phyloP scores from a whole-genome alignment of 2,797 vertebrate species.

The Neosalanx taihuensis region DNA sequence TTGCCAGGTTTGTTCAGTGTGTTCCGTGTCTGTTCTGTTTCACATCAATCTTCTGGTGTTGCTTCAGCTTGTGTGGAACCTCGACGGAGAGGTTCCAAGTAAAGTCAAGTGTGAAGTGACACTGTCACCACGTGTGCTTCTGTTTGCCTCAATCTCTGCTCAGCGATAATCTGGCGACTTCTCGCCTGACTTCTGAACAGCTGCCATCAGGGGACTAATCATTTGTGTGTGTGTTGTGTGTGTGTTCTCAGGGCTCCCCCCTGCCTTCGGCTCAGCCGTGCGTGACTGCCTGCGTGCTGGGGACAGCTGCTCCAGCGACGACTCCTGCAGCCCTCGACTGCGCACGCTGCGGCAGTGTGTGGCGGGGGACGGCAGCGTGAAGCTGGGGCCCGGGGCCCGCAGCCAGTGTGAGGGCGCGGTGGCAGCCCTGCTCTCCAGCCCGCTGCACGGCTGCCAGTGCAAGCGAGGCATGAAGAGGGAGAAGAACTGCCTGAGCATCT shows the following conservation, averaged over 20 bases:
- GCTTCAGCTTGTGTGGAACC: too few species aligned
- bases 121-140: too few species aligned
- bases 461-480: conserved; percentile 92
- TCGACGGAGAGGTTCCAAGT: too few species aligned
- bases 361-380: conserved; percentile 85
- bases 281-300: conserved; percentile 88
- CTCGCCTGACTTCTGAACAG: not conserved
- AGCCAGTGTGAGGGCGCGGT: conserved; percentile 87
- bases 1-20: too few species aligned
- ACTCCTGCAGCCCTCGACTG: conserved; percentile 85
- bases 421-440: conserved; percentile 83
- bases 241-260: conserved; percentile 70
- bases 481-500: conserved; percentile 91
- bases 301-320: conserved; percentile 84
- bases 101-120: too few species aligned
- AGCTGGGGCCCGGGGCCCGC: conserved; percentile 83
- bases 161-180: not conserved
- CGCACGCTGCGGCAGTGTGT: conserved; percentile 89
- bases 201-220: not conserved
- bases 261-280: conserved; percentile 55
- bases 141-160: too few species aligned
- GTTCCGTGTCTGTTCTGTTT: too few species aligned
- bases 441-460: conserved; percentile 88
- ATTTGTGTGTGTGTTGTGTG: conserved; percentile 13
- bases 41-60: too few species aligned